Evolutionary conservation across 2,797 vertebrate genomes (phyloP).

Genomic region (Phrynocephalus forsythii): DNA sequence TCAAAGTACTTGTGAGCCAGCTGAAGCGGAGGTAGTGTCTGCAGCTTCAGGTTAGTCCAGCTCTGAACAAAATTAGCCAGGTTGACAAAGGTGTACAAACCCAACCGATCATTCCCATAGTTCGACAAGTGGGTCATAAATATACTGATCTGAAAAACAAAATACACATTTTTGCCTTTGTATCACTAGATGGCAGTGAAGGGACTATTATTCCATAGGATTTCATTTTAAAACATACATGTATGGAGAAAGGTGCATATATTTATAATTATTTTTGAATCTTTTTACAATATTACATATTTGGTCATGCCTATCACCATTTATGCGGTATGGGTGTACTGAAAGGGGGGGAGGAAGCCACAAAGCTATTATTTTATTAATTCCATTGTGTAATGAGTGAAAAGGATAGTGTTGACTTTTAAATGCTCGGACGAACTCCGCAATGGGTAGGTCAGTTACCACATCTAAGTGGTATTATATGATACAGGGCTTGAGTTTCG

Average conservation of each 20-base stretch:
- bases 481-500: too few relatives aligned
- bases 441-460: too few relatives aligned
- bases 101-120: conserved; percentile 92
- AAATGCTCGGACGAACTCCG: too few relatives aligned
- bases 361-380: too few relatives aligned
- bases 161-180: conserved; percentile 18
- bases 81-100: conserved; percentile 94
- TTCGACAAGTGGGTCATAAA: conserved; percentile 98
- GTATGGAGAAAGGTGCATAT: background rate
- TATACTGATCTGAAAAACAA: conserved; percentile 88
- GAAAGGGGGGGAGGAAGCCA: too few relatives aligned
- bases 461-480: too few relatives aligned
- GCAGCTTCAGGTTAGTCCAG: conserved; percentile 94
- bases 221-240: background rate
- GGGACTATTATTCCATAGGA: background rate
- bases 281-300: background rate
- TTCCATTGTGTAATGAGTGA: too few relatives aligned
- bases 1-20: conserved; percentile 95
- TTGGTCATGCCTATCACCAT: background rate
- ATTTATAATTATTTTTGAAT: background rate
- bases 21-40: conserved; percentile 91
- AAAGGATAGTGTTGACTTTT: too few relatives aligned
- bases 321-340: too few relatives aligned
- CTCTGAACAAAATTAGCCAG: conserved; percentile 93
- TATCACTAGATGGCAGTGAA: conserved; percentile 73